Evolutionary conservation across 2,797 vertebrate genomes (phyloP).

Genomic region (Manis pentadactyla): DNA sequence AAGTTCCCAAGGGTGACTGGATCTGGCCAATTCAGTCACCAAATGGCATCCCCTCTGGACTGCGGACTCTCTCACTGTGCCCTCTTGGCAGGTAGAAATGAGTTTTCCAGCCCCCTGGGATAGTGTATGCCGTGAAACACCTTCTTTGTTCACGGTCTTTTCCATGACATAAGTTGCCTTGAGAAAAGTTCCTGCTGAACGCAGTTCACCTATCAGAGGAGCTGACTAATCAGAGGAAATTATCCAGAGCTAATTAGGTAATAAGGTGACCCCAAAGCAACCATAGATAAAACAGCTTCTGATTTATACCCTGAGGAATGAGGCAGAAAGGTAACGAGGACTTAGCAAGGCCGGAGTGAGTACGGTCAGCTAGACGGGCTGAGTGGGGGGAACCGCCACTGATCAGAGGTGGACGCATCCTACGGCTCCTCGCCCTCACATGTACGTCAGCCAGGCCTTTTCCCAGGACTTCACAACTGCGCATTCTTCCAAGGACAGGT

Average conservation of each 20-base stretch:
- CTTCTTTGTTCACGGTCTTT: not conserved
- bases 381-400: not conserved
- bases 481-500: slow-evolving; percentile 44
- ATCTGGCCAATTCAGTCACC: not conserved
- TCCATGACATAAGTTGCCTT: not conserved
- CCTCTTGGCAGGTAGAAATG: not conserved
- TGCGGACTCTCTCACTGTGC: not conserved
- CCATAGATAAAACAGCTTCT: not conserved
- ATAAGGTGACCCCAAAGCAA: slow-evolving; percentile 52
- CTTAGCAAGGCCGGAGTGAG: too few relatives aligned
- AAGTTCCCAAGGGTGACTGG: not conserved
- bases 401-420: accelerated
- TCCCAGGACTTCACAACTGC: not conserved
- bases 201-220: not conserved
- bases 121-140: not conserved
- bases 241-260: slow-evolving; percentile 32
- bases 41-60: not conserved
- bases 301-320: not conserved
- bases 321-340: not conserved
- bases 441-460: not conserved
- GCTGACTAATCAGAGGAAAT: slow-evolving; percentile 27
- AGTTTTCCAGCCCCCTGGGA: not conserved
- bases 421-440: accelerated
- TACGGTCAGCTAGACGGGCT: accelerated
- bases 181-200: not conserved